Evolutionary conservation across 2,888 invertebrate species (phyloP).

Genomic region (Dioctria linearis): DNA sequence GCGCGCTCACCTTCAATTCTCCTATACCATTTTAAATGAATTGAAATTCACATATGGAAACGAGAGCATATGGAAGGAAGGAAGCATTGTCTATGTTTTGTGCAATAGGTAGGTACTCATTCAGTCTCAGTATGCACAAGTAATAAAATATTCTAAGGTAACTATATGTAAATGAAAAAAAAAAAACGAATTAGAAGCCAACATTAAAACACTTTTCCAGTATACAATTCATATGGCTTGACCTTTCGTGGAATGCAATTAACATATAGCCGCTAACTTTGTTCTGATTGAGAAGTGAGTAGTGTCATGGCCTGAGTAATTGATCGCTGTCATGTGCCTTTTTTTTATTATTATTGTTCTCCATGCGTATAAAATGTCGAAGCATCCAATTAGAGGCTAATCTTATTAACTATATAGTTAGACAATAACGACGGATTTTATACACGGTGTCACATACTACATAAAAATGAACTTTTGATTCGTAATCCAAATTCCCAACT

Average conservation of each 20-base stretch:
- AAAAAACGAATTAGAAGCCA: neutral
- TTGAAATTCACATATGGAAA: no score
- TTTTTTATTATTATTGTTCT: constrained; percentile 10
- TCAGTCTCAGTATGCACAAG: neutral
- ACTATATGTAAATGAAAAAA: neutral
- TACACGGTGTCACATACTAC: constrained; percentile 7
- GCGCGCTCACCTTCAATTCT: no score
- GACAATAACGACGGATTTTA: neutral
- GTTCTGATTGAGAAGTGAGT: constrained; percentile 35
- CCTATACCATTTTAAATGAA: no score
- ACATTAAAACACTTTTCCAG: constrained; percentile 30
- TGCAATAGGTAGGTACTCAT: neutral
- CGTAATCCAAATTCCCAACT: neutral
- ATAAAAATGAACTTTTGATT: constrained; percentile 22
- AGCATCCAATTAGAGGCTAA: constrained; percentile 39
- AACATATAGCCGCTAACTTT: neutral
- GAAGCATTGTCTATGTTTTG: no score
- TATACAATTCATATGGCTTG: neutral
- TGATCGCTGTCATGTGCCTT: constrained; percentile 16
- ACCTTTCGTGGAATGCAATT: constrained; percentile 17
- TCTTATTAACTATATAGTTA: constrained; percentile 7
- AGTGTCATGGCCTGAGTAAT: constrained; percentile 38
- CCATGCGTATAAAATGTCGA: constrained; percentile 40
- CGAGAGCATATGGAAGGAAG: no score
- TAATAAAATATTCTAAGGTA: constrained; percentile 14